A percentile compares a stretch with the other conserved stretches of the same genome.
Conservation (phyloP, 1,140 invertebrate genomes). For the Penaeus chinensis region DNA sequence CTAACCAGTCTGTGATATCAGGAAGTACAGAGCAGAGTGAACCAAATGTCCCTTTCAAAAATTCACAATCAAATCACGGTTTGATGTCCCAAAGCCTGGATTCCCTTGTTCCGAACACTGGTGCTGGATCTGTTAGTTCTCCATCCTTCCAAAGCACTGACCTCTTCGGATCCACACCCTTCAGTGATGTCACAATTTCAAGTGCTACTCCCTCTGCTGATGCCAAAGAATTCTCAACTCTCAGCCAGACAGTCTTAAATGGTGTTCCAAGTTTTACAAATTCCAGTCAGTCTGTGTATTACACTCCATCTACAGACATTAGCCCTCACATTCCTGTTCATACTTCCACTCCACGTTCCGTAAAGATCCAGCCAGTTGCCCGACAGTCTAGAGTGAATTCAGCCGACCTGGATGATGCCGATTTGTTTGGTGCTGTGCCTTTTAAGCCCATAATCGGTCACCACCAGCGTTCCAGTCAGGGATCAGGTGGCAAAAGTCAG, state of each 20-base stretch:
- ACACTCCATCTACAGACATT: conserved; percentile 44
- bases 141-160: conserved; percentile 61
- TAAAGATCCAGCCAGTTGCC: conserved; percentile 32
- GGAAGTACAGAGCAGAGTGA: conserved; percentile 25
- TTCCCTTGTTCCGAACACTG: conserved; percentile 47
- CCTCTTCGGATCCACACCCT: conserved; percentile 65
- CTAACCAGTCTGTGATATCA: conserved; percentile 9
- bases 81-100: conserved; percentile 57
- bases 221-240: conserved; percentile 46
- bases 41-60: conserved; percentile 7
- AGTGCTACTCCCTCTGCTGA: conserved; percentile 41
- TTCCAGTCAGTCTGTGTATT: conserved; percentile 53
- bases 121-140: conserved; percentile 40
- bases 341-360: conserved; percentile 58
- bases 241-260: conserved; percentile 37
- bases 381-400: conserved; percentile 28
- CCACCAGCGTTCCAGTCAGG: conserved; percentile 62
- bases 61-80: conserved; percentile 27
- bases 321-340: conserved; percentile 41
- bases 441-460: conserved; percentile 70
- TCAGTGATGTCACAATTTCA: conserved; percentile 63
- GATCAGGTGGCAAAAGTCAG: conserved; percentile 41
- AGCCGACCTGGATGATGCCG: conserved; percentile 65
- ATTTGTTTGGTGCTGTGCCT: conserved; percentile 76
- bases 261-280: conserved; percentile 57